Evolutionary conservation across 2,888 invertebrate species (phyloP).

Genomic region (Eulithis testata): DNA sequence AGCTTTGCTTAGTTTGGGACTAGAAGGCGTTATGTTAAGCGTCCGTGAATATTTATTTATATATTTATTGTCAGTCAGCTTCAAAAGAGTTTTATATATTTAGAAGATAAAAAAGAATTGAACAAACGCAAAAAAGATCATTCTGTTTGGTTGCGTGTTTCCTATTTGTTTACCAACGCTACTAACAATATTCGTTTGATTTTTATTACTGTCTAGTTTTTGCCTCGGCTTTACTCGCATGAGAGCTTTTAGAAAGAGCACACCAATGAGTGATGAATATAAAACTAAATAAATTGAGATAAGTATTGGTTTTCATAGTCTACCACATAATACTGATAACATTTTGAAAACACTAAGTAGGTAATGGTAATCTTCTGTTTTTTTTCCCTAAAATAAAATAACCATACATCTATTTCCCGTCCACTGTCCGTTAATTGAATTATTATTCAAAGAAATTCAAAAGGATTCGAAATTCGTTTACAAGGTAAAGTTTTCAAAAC

Average conservation of each 20-base stretch:
- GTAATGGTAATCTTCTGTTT: too few species aligned
- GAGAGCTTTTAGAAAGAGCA: background rate
- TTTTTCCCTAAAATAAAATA: too few species aligned
- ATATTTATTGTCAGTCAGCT: too few species aligned
- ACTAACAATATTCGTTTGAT: background rate
- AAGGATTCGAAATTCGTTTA: constrained; percentile 1
- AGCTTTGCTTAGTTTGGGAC: too few species aligned
- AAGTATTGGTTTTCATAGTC: too few species aligned
- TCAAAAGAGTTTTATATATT: too few species aligned
- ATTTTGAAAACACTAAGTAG: too few species aligned
- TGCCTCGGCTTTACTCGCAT: background rate
- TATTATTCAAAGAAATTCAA: background rate
- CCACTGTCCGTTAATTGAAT: background rate
- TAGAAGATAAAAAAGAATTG: background rate
- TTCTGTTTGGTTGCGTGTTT: background rate
- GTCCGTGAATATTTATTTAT: too few species aligned
- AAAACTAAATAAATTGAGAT: too few species aligned
- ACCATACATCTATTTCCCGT: too few species aligned
- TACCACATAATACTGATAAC: too few species aligned
- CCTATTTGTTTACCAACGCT: constrained; percentile 3
- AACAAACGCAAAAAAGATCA: background rate
- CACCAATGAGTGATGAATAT: background rate
- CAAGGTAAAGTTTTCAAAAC: background rate
- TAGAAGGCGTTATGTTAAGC: too few species aligned
- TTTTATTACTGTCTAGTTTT: background rate